These are phyloP conservation scores for Macrobrachium nipponense DNA, from an alignment of 1,140 invertebrate species.

Conservation along the genomic window DNA sequence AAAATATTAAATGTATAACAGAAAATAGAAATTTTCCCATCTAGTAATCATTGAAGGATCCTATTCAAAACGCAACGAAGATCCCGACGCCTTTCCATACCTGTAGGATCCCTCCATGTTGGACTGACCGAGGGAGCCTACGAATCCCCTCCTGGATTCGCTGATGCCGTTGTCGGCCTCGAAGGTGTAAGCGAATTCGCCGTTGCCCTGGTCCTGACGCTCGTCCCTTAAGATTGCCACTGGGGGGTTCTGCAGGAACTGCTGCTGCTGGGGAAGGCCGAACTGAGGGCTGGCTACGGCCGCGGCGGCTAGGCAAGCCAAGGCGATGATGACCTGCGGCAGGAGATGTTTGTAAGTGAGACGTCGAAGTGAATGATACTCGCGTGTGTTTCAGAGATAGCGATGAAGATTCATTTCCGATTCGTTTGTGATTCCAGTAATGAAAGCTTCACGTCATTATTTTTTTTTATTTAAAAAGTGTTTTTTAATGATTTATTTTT, in stretches of 20 bases:
- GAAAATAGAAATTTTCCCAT: not conserved
- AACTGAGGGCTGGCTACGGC: constrained; percentile 4
- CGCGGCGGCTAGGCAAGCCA: not conserved
- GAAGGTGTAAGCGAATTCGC: not conserved
- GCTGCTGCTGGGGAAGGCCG: not conserved
- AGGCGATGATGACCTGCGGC: not conserved
- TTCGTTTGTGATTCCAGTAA: too few species aligned
- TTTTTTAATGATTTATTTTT: too few species aligned
- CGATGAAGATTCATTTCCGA: too few species aligned
- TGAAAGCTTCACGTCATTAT: too few species aligned
- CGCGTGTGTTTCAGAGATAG: too few species aligned
- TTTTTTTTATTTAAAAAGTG: too few species aligned
- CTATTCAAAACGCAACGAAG: too few species aligned
- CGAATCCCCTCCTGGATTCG: not conserved
- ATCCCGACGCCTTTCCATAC: not conserved
- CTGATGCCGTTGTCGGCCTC: constrained; percentile 12
- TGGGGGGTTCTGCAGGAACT: not conserved
- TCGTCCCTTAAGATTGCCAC: constrained; percentile 15
- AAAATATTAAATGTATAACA: not conserved
- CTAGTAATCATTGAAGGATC: too few species aligned
- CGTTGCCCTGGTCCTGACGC: not conserved
- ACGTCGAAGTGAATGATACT: too few species aligned
- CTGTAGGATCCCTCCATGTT: constrained; percentile 14
- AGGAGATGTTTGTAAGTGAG: not conserved
- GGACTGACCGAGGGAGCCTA: not conserved